Evolutionary conservation across 2,888 invertebrate genomes (phyloP).

Genomic region (Meloe dianella): DNA sequence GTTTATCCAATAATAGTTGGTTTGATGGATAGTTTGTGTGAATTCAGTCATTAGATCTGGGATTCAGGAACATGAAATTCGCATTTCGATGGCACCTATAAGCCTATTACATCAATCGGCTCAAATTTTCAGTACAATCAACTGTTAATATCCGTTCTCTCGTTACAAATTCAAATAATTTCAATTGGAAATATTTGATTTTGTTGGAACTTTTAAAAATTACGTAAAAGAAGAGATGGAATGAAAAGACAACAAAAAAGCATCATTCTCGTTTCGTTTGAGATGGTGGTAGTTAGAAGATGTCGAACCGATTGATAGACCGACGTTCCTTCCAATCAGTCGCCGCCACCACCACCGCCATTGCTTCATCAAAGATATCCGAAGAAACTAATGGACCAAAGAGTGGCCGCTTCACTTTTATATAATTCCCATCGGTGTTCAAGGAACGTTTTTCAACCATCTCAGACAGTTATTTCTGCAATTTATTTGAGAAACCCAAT

Average conservation of each 20-base stretch:
- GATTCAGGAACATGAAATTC: constrained; percentile 30
- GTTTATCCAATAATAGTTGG: background rate
- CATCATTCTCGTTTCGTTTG: background rate
- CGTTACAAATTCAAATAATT: constrained; percentile 23
- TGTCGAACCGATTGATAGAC: constrained; percentile 3
- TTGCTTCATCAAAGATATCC: constrained; percentile 24
- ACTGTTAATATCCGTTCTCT: constrained; percentile 17
- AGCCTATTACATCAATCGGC: constrained; percentile 30
- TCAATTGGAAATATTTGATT: background rate
- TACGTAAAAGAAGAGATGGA: background rate
- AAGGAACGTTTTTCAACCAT: constrained; percentile 32
- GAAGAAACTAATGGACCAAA: constrained; percentile 55
- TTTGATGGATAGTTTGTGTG: constrained; percentile 15
- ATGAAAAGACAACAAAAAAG: background rate
- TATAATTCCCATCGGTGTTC: constrained; percentile 31
- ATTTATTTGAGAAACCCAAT: constrained; percentile 49
- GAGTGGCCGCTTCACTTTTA: constrained; percentile 40
- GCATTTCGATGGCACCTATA: constrained; percentile 27
- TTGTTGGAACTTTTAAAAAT: background rate
- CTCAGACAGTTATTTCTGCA: constrained; percentile 46
- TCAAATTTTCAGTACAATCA: constrained; percentile 9
- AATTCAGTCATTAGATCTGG: constrained; percentile 24
- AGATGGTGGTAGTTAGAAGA: constrained; percentile 6
- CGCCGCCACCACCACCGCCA: background rate
- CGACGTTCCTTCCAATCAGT: constrained; percentile 24